These are phyloP conservation scores for Sitta carolinensis DNA, from an alignment of 2,797 vertebrate species.

Conservation along the genomic window DNA sequence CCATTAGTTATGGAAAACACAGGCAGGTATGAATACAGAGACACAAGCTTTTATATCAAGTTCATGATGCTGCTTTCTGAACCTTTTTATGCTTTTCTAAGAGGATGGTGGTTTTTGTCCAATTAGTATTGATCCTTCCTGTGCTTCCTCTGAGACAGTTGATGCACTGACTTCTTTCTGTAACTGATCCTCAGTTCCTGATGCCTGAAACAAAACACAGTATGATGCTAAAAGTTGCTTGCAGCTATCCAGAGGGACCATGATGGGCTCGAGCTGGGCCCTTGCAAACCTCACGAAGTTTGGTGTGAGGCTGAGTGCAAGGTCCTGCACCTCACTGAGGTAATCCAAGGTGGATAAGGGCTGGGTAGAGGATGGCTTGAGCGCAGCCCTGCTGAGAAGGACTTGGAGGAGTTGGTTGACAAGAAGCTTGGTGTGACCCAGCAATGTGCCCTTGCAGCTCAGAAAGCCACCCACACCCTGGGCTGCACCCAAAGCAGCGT, in stretches of 20 bases:
- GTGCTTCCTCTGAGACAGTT: neutral
- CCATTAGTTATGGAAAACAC: neutral
- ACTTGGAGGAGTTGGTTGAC: no score
- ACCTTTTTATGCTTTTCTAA: conserved; percentile 40
- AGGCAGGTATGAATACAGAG: neutral
- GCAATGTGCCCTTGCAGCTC: neutral
- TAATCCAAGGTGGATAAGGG: neutral
- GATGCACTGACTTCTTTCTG: neutral
- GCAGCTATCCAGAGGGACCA: neutral
- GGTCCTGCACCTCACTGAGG: neutral
- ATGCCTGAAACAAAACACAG: conserved; percentile 34
- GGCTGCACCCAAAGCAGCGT: fast-evolving
- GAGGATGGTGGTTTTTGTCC: conserved; percentile 50
- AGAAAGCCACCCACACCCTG: neutral
- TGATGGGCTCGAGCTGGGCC: neutral
- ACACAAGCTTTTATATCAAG: neutral
- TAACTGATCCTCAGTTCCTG: conserved; percentile 15
- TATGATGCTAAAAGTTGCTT: neutral
- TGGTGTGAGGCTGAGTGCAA: neutral
- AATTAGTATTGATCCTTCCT: neutral
- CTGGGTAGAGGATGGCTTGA: neutral
- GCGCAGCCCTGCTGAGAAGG: neutral
- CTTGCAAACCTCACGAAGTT: neutral
- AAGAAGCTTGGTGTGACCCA: neutral
- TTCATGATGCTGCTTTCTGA: neutral